Conservation (phyloP, 2,797 vertebrate species). For the Danio albolineatus region DNA sequence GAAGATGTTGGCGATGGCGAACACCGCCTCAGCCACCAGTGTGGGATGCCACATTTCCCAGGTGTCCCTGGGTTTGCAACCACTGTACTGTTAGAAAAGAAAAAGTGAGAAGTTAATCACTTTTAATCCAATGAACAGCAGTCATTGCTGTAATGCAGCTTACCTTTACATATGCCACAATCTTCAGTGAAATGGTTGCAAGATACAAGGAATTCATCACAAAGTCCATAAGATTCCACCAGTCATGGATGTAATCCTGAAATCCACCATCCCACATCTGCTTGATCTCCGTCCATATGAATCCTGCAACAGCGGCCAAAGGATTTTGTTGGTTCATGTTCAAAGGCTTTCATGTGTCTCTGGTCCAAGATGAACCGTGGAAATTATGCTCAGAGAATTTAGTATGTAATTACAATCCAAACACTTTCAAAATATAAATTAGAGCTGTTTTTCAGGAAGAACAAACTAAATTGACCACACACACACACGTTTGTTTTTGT, state of each 20-base stretch:
- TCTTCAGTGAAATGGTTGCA: slow-evolving; percentile 95
- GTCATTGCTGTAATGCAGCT: slow-evolving; percentile 13
- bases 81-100: slow-evolving; percentile 82
- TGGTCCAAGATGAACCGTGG: neutral
- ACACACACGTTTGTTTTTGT: too few relatives aligned
- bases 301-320: slow-evolving; percentile 79
- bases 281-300: slow-evolving; percentile 98
- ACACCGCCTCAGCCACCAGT: slow-evolving; percentile 92
- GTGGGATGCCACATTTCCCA: slow-evolving; percentile 99
- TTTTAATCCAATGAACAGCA: neutral
- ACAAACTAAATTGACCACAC: too few relatives aligned
- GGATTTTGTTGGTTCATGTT: slow-evolving; percentile 11
- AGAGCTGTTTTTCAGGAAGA: too few relatives aligned
- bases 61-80: slow-evolving; percentile 72
- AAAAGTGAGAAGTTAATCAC: neutral
- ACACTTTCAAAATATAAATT: too few relatives aligned
- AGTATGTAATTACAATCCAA: neutral
- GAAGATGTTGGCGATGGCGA: slow-evolving; percentile 98
- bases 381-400: neutral
- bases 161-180: slow-evolving; percentile 94
- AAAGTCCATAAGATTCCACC: slow-evolving; percentile 99
- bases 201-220: slow-evolving; percentile 98
- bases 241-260: slow-evolving; percentile 94
- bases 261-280: slow-evolving; percentile 99
- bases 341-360: neutral